Evolutionary conservation across 2,113 vertebrate genomes (phyloP).

Genomic region (Mormyrus lacerda): DNA sequence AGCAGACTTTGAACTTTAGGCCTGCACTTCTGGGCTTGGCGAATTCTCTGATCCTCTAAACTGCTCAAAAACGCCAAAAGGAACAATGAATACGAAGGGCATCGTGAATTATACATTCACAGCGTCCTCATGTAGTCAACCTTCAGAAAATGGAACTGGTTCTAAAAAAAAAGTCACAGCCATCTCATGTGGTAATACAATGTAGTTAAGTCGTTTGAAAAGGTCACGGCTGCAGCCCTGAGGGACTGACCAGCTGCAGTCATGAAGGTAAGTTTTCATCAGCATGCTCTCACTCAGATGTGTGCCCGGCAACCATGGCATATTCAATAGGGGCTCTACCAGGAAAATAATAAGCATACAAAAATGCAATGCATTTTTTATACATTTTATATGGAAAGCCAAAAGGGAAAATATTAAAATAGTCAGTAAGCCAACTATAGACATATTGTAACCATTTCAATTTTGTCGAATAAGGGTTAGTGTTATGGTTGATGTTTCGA

Average conservation of each 20-base stretch:
- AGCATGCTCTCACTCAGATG: neutral
- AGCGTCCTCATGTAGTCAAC: neutral
- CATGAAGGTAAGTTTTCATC: neutral
- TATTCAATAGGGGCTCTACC: neutral
- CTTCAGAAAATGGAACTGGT: neutral
- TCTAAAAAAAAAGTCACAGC: neutral
- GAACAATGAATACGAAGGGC: neutral
- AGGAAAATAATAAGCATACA: neutral
- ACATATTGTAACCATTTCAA: neutral
- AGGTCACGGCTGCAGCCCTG: neutral
- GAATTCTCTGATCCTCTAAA: neutral
- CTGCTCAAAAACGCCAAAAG: neutral
- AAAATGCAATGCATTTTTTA: neutral
- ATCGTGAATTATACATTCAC: constrained; percentile 4
- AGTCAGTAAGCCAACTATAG: neutral
- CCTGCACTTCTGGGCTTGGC: neutral
- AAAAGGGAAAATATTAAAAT: neutral
- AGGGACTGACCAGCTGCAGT: neutral
- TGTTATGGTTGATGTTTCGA: neutral
- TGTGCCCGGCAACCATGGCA: neutral
- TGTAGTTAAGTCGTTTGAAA: neutral
- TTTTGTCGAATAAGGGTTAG: neutral
- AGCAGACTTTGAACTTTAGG: neutral
- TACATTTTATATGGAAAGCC: neutral
- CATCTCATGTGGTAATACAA: neutral